Conservation (phyloP, 1,140 invertebrate species). For the Drosophila cardini region DNA sequence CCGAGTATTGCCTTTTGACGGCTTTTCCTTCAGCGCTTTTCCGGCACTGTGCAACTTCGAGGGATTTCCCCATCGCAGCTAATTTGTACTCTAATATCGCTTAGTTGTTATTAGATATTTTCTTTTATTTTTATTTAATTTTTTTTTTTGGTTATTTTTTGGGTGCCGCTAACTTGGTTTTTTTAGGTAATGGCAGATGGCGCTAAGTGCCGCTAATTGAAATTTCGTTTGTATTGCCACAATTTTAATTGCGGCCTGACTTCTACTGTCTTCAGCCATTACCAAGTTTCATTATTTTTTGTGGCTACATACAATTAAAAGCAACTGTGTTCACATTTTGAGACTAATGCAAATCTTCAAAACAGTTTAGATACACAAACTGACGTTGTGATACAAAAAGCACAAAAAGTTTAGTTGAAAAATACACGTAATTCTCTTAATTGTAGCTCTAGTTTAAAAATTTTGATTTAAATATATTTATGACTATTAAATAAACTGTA, state of each 20-base stretch:
- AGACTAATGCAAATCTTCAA: slow-evolving; percentile 18
- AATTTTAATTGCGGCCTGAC: slow-evolving; percentile 65
- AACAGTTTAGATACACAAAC: slow-evolving; percentile 5
- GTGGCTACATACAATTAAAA: slow-evolving; percentile 46
- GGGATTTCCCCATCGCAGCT: slow-evolving; percentile 44
- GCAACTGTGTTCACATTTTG: slow-evolving; percentile 43
- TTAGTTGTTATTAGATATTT: slow-evolving; percentile 79
- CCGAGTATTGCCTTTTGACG: slow-evolving; percentile 37
- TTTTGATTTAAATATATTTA: not conserved
- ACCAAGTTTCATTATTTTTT: slow-evolving; percentile 39
- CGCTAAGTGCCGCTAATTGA: slow-evolving; percentile 81
- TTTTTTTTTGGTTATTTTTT: slow-evolving; percentile 10
- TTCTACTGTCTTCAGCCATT: slow-evolving; percentile 35
- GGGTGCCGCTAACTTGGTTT: slow-evolving; percentile 14
- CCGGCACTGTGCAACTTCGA: slow-evolving; percentile 41
- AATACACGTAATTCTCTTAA: too few species aligned
- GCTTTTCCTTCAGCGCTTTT: slow-evolving; percentile 48
- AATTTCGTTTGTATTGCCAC: slow-evolving; percentile 67
- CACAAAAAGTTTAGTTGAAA: too few species aligned
- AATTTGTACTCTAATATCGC: slow-evolving; percentile 74
- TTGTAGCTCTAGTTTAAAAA: too few species aligned
- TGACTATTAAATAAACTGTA: too few species aligned
- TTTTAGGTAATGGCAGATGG: slow-evolving; percentile 68
- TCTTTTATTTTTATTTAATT: slow-evolving; percentile 41
- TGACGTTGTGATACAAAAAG: not conserved